Conservation (phyloP, 1,140 invertebrate species). For the Aphidius gifuensis region DNA sequence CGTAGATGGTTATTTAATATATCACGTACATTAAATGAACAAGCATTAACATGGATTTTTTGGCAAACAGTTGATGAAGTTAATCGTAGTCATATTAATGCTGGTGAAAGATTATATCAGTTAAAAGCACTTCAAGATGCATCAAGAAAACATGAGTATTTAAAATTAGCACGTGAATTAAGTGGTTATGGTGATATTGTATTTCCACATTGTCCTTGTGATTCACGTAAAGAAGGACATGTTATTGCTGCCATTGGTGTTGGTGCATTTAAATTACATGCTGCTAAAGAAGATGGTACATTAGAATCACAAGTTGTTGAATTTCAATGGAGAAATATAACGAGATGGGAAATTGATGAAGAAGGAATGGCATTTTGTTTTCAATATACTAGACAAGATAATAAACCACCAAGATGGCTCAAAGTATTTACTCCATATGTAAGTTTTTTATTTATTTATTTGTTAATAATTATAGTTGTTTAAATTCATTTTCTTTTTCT, state of each 20-base stretch:
- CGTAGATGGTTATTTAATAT: constrained; percentile 92
- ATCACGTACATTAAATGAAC: constrained; percentile 60
- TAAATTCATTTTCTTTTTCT: constrained; percentile 13
- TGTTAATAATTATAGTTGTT: neutral
- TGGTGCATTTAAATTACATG: constrained; percentile 77
- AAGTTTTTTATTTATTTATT: constrained; percentile 54
- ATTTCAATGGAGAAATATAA: constrained; percentile 78
- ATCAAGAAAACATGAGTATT: constrained; percentile 82
- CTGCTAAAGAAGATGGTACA: constrained; percentile 83
- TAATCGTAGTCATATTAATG: constrained; percentile 85
- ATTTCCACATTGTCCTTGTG: constrained; percentile 93
- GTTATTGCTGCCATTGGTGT: constrained; percentile 78
- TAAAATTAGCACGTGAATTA: constrained; percentile 79
- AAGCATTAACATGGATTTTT: constrained; percentile 68
- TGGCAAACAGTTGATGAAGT: constrained; percentile 92
- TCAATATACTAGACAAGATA: constrained; percentile 75
- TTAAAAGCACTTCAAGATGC: constrained; percentile 91
- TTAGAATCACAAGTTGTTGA: constrained; percentile 83
- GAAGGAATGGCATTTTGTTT: constrained; percentile 87
- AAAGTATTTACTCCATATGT: constrained; percentile 91
- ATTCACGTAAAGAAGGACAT: constrained; percentile 88
- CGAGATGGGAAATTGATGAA: constrained; percentile 85
- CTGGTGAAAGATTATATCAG: constrained; percentile 89
- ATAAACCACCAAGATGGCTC: constrained; percentile 79
- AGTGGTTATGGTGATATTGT: constrained; percentile 89